phyloP scores from a whole-genome alignment of 2,888 invertebrate species.

The Psylliodes chrysocephalus region DNA sequence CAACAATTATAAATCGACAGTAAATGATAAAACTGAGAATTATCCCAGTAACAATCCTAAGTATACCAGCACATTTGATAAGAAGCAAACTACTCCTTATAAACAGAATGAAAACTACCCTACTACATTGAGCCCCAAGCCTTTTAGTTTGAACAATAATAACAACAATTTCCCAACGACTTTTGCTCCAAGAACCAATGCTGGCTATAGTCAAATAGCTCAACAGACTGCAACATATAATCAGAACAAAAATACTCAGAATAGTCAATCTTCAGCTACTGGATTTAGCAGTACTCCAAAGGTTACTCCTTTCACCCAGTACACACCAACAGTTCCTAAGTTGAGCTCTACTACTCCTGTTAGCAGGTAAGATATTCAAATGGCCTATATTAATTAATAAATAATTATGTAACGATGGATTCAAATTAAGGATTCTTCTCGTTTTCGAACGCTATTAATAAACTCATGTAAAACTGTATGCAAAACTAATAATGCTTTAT shows the following conservation, averaged over 20 bases:
- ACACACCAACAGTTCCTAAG: slow-evolving; percentile 64
- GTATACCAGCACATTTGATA: slow-evolving; percentile 51
- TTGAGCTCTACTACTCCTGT: slow-evolving; percentile 55
- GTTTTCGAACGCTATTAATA: too few relatives aligned
- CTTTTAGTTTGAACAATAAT: slow-evolving; percentile 49
- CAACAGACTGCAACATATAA: slow-evolving; percentile 51
- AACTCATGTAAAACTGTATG: too few relatives aligned
- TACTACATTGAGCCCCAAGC: slow-evolving; percentile 59
- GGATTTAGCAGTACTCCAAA: slow-evolving; percentile 53
- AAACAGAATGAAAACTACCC: slow-evolving; percentile 54
- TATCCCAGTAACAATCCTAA: slow-evolving; percentile 51
- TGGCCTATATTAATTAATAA: too few relatives aligned
- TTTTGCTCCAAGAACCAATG: slow-evolving; percentile 58
- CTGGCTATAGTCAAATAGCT: slow-evolving; percentile 55
- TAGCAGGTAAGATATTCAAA: slow-evolving; percentile 41
- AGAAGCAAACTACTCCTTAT: slow-evolving; percentile 52
- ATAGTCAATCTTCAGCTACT: slow-evolving; percentile 23
- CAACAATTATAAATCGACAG: slow-evolving; percentile 47
- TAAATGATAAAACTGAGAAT: slow-evolving; percentile 47
- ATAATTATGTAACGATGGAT: too few relatives aligned
- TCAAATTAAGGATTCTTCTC: too few relatives aligned
- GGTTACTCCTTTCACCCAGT: slow-evolving; percentile 60
- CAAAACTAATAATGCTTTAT: too few relatives aligned
- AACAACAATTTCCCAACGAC: slow-evolving; percentile 55
- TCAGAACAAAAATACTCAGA: slow-evolving; percentile 42